phyloP scores from a whole-genome alignment of 2,888 invertebrate species.

The Trachelus troglodyta region DNA sequence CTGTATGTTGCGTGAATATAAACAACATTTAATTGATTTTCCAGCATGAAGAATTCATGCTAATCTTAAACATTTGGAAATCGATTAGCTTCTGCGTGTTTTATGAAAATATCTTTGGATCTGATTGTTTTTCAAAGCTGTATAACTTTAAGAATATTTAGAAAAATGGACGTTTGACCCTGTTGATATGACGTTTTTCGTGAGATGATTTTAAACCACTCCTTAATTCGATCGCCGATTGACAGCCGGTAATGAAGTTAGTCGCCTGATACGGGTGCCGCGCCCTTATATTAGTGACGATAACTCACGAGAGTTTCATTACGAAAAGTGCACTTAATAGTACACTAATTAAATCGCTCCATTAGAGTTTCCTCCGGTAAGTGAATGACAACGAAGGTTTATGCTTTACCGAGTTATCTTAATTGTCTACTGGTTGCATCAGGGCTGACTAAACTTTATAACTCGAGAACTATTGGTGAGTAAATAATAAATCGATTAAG shows the following conservation, averaged over 20 bases:
- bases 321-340: neutral
- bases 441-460: too few species aligned
- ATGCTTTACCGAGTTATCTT: neutral
- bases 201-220: neutral
- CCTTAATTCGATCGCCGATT: neutral
- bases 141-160: neutral
- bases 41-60: neutral
- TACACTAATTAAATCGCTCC: neutral
- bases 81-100: neutral
- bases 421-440: too few species aligned
- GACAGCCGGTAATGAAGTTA: constrained; percentile 4
- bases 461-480: too few species aligned
- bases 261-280: neutral
- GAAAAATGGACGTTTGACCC: neutral
- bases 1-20: neutral
- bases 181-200: neutral
- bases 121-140: neutral
- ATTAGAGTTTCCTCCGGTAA: neutral
- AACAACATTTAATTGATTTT: neutral
- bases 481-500: too few species aligned
- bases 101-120: neutral
- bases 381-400: neutral
- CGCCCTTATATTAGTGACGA: neutral
- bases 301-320: neutral
- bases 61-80: neutral